Evolutionary conservation across 2,888 invertebrate species (phyloP).

Genomic region (Stomorhina lunata): DNA sequence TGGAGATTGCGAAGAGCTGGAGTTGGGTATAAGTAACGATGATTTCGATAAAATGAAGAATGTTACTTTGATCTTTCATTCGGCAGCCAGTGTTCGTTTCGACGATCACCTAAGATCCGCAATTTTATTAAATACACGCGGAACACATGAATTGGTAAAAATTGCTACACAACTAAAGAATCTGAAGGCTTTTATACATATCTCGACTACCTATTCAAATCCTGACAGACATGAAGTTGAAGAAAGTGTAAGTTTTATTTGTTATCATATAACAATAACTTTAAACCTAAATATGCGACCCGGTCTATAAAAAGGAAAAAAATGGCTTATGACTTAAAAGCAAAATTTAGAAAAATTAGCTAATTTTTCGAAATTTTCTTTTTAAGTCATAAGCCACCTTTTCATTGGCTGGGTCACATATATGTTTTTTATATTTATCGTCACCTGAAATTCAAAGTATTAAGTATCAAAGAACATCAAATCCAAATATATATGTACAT

Average conservation of each 20-base stretch:
- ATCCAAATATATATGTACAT: too few relatives aligned
- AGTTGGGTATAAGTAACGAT: constrained; percentile 82
- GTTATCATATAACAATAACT: not conserved
- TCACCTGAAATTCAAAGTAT: too few relatives aligned
- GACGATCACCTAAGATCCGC: constrained; percentile 88
- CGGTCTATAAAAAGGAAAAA: too few relatives aligned
- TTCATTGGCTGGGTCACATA: too few relatives aligned
- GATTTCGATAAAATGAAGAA: constrained; percentile 81
- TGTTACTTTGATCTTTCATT: constrained; percentile 87
- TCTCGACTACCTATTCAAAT: constrained; percentile 94
- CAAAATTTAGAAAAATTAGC: too few relatives aligned
- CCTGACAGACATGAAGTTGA: constrained; percentile 87
- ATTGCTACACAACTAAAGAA: constrained; percentile 82
- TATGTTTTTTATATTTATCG: too few relatives aligned
- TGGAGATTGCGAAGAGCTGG: constrained; percentile 83
- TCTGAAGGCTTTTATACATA: constrained; percentile 86
- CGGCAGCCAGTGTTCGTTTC: constrained; percentile 90
- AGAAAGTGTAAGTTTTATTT: constrained; percentile 82
- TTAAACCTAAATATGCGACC: too few relatives aligned
- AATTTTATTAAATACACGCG: constrained; percentile 84
- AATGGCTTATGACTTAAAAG: too few relatives aligned
- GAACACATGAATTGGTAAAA: constrained; percentile 84
- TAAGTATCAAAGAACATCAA: too few relatives aligned
- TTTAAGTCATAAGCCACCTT: too few relatives aligned
- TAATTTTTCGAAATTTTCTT: too few relatives aligned